Conservation (phyloP, 2,797 vertebrate species). For the Thripadectes ignobilis region DNA sequence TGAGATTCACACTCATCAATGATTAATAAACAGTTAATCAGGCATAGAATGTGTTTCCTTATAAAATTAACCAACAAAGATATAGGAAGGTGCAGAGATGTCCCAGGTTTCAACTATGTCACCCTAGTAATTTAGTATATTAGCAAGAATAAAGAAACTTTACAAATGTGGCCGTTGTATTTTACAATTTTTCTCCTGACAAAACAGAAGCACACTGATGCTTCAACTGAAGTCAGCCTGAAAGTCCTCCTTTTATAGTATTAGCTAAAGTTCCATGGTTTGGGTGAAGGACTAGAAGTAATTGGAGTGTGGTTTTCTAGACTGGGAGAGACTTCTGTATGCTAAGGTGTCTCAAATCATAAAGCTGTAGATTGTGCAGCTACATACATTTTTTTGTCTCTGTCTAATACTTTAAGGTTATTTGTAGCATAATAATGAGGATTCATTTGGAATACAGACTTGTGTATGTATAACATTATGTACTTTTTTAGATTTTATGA, state of each 20-base stretch:
- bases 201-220: background rate
- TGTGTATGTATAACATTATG: background rate
- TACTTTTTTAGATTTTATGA: background rate
- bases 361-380: background rate
- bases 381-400: background rate
- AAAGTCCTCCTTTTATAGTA: background rate
- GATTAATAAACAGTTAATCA: slow-evolving; percentile 29
- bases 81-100: background rate
- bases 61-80: slow-evolving; percentile 7
- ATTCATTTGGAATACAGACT: background rate
- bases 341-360: background rate
- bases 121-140: background rate
- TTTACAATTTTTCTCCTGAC: background rate
- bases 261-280: background rate
- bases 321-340: background rate
- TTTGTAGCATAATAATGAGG: background rate
- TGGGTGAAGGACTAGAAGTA: background rate
- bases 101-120: background rate
- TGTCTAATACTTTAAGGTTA: background rate
- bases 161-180: background rate
- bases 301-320: background rate
- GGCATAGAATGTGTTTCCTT: background rate
- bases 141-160: background rate
- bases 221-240: background rate
- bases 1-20: background rate